Evolutionary conservation across 2,113 vertebrate genomes (phyloP).

Genomic region (Syrrhaptes paradoxus): DNA sequence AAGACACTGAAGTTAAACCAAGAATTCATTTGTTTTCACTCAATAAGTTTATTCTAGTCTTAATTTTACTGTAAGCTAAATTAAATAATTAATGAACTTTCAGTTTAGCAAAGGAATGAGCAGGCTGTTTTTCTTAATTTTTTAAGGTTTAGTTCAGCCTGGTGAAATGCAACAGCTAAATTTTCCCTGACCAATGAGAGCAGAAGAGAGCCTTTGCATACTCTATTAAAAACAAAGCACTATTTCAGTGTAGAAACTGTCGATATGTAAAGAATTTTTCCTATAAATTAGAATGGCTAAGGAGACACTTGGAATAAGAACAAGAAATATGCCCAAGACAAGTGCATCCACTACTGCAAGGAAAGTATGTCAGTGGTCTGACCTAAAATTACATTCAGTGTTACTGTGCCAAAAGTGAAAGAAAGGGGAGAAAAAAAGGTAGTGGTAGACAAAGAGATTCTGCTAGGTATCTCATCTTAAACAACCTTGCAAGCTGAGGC

Average conservation of each 20-base stretch:
- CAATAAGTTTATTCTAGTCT: not conserved
- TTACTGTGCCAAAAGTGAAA: slow-evolving; percentile 49
- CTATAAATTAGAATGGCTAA: slow-evolving; percentile 7
- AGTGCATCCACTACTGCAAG: not conserved
- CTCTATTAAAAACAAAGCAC: not conserved
- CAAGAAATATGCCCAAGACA: slow-evolving; percentile 13
- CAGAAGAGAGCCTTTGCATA: not conserved
- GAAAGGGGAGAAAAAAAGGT: accelerated
- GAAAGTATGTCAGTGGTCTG: slow-evolving; percentile 35
- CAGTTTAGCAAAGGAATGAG: not conserved
- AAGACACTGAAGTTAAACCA: not conserved
- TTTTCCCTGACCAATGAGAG: not conserved
- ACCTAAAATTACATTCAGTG: slow-evolving; percentile 45
- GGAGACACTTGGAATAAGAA: slow-evolving; percentile 42
- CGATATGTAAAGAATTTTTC: not conserved
- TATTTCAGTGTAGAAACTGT: not conserved
- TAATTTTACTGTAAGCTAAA: not conserved
- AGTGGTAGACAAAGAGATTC: not conserved
- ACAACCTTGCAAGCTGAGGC: not conserved
- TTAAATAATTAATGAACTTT: not conserved
- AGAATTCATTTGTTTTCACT: not conserved
- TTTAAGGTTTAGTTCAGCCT: not conserved
- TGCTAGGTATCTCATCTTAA: not conserved
- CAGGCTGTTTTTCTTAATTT: not conserved
- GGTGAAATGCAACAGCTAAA: not conserved